Evolutionary conservation across 2,113 vertebrate species (phyloP), one percentile per base, ranked within the genome.

Genomic region (Ceratotherium simum): DNA sequence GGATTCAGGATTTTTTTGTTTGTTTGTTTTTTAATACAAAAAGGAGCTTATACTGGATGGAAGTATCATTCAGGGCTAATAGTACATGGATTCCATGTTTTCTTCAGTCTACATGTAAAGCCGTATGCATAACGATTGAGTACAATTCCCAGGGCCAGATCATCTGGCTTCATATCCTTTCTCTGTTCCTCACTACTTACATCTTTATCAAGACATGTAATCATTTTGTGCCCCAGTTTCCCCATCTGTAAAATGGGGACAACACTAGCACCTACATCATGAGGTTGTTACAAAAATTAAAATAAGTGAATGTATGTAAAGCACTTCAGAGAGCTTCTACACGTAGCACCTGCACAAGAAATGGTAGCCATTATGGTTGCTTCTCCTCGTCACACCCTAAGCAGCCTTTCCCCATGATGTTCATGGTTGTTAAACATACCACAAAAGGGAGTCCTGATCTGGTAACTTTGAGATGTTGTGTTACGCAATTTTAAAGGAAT

Each of bases 11-110:
- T 0, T 16, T 8, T 83, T 16, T 82, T 42, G 36, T 91, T 75
- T 73, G 33, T 85, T 84, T 73, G 60, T 78, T 75, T 92, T 84
- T 94, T 83, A 70, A 39, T 92, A 23, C 75, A 93, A 65, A 36
- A 78, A 70, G 23, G 11, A 86, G 5, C 23, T 89, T 70, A 29
- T 56, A 56, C 13, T 72, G 33, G 11, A n/a, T 60, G 14, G 75
- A 76, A 76, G 4, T 85, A 25, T 76, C 20, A 42, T 33, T 17
- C 0, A 16, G 4, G n/a, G 29, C 20, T 91, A 80, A 62, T 39
- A 18, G 42, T 27, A 48, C 46, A 33, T 64, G 54, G 36, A 48
- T 67, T 88, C 70, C 51, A 4, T 72, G 9, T 56, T 78, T 67
- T 88, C 17, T 78, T 65, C 29, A 62, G 42, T 46, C 23, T 91